Conservation (phyloP, 1,140 invertebrate genomes). For the Drosophila subobscura region DNA sequence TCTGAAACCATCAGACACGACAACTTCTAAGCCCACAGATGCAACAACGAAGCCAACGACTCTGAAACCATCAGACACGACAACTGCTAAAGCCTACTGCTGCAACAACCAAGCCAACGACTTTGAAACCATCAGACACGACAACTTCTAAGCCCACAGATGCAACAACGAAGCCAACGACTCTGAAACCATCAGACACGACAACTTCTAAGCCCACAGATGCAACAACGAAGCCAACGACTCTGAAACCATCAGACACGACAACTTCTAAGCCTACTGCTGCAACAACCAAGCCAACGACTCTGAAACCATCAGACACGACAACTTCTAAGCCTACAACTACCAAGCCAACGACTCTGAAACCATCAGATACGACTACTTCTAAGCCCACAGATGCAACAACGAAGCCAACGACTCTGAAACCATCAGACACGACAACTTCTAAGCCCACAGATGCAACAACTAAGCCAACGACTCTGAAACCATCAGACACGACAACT, state of each 20-base stretch:
- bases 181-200: not conserved
- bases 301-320: not conserved
- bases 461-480: no score
- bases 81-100: not conserved
- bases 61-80: not conserved
- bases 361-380: not conserved
- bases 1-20: not conserved
- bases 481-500: not conserved
- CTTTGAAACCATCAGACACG: not conserved
- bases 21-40: not conserved
- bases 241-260: not conserved
- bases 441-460: no score
- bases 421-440: not conserved
- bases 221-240: not conserved
- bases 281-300: not conserved
- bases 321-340: not conserved
- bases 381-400: not conserved
- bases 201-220: slow-evolving; percentile 1
- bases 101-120: no score
- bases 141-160: slow-evolving; percentile 10
- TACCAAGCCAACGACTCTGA: slow-evolving; percentile 2
- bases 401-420: not conserved
- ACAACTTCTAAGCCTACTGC: slow-evolving; percentile 8
- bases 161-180: slow-evolving; percentile 5
- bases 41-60: not conserved